Base-by-base conservation (phyloP, 2,113 vertebrate species). In the Nothocercus nigrocapillus region DNA sequence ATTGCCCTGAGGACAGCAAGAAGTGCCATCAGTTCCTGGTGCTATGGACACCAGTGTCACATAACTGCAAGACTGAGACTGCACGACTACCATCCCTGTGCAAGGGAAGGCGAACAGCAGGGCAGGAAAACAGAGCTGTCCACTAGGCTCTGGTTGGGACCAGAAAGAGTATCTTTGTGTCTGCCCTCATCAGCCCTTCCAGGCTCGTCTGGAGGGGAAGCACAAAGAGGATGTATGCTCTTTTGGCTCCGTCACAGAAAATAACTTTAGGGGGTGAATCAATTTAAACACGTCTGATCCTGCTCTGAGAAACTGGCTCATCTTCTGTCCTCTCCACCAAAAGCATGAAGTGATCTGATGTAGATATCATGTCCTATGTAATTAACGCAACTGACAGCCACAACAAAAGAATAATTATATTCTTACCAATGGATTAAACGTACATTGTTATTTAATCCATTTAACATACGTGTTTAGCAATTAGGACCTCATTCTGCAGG, bases 401-500 rank as follows among this genome's bases (percentile, higher is more conserved):
- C 49, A 85, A 59, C 14, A 53, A 25, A 68, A 90, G 24, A 47
- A 20, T 81, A 59, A 80, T 91, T 77, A 67, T 13, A 66, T 42
- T 66, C 63, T 74, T 70, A 59, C 32, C 7, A 85, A 42, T 28
- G 54, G 16, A 70, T 83, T 70, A 91, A 92, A 73, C 45, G 17
- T 49, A 19, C 49, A 14, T 82, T 84, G 36, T 66, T 82, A 62
- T 56, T 92, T 85, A 89, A 93, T 84, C 61, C 51, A 59, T 84
- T 92, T 86, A 42, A 79, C 1, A 3, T 38, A 58, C 5, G 9
- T 30, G 7, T 73, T 91, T 75, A 77, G 54, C 67, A 95, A 67
- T 89, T 82, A 94, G n/a, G 67, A 59, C 67, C 32, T 94, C n/a
- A 45, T 88, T 89, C 93, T 80, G 40, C 24, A 87, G 38, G 38